phyloP scores from a whole-genome alignment of 64 coral and sea anemone species.

The Porites lutea region DNA sequence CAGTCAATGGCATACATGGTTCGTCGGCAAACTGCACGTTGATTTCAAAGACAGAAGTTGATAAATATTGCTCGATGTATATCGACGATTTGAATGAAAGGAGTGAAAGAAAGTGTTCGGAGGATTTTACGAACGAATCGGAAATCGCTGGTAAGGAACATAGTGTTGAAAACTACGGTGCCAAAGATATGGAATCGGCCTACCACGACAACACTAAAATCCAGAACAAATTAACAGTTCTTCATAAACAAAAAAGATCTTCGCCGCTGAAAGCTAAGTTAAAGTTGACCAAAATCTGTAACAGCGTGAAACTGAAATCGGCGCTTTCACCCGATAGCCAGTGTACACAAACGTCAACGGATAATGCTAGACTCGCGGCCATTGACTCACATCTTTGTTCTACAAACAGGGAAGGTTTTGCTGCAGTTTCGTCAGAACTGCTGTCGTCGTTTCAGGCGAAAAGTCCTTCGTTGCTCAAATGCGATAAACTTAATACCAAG shows the following conservation, averaged over 20 bases:
- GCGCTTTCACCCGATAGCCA: background rate
- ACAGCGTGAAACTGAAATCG: constrained; percentile 23
- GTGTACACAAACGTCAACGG: constrained; percentile 26
- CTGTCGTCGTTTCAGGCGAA: background rate
- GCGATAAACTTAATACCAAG: constrained; percentile 5
- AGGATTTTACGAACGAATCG: constrained; percentile 16
- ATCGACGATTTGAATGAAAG: constrained; percentile 72
- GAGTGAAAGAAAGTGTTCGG: constrained; percentile 45
- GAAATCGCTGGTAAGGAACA: background rate
- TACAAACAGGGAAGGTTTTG: background rate
- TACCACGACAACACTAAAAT: constrained; percentile 7
- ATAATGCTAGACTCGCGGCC: background rate
- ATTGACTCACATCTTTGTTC: constrained; percentile 26
- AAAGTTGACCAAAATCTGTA: constrained; percentile 10
- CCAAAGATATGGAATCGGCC: constrained; percentile 2
- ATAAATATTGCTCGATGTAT: constrained; percentile 89
- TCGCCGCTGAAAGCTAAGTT: background rate
- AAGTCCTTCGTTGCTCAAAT: background rate
- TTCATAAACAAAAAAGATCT: constrained; percentile 27
- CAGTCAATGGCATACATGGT: constrained; percentile 94
- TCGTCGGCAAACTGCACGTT: constrained; percentile 94
- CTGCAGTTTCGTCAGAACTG: background rate
- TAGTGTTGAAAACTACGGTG: constrained; percentile 14
- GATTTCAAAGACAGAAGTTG: constrained; percentile 87
- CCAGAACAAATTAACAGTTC: constrained; percentile 15